Percentiles rank a stretch among this genome's conserved stretches.
These are phyloP conservation scores for Caenorhabditis doughertyi DNA, from an alignment of 2,888 invertebrate genomes.

Conservation along the genomic window DNA sequence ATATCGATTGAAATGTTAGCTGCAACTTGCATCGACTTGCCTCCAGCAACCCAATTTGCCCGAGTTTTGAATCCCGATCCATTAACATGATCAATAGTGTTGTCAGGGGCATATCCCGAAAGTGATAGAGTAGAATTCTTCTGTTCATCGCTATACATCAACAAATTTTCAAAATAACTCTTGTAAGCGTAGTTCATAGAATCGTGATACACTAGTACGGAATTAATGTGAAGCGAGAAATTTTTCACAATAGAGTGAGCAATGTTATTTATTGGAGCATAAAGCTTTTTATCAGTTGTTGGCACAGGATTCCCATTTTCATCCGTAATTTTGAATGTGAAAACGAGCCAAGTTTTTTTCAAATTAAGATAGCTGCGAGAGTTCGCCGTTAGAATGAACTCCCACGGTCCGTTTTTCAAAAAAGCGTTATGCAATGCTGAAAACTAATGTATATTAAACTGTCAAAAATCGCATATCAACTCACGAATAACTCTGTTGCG, in stretches of 20 bases:
- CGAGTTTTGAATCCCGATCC: neutral
- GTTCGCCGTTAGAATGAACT: too few relatives aligned
- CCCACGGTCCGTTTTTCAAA: too few relatives aligned
- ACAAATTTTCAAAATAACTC: constrained; percentile 7
- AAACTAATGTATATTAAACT: too few relatives aligned
- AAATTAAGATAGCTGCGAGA: neutral
- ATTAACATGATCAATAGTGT: neutral
- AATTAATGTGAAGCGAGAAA: constrained; percentile 15
- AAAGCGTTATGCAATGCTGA: too few relatives aligned
- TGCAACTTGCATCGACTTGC: too few relatives aligned
- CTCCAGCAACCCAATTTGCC: neutral
- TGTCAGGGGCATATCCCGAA: neutral
- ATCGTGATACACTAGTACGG: too few relatives aligned
- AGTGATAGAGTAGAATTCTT: neutral
- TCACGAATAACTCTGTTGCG: too few relatives aligned
- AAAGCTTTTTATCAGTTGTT: neutral
- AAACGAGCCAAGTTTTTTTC: neutral
- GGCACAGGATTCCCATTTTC: neutral
- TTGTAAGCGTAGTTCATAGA: too few relatives aligned
- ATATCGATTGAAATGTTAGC: constrained; percentile 19
- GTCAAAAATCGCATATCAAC: too few relatives aligned
- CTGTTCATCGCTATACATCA: constrained; percentile 5
- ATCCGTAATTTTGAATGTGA: constrained; percentile 17
- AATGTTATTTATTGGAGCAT: constrained; percentile 18
- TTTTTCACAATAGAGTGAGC: constrained; percentile 30